Evolutionary conservation across 2,113 vertebrate genomes (phyloP).

Genomic region (Lophochroa leadbeateri): DNA sequence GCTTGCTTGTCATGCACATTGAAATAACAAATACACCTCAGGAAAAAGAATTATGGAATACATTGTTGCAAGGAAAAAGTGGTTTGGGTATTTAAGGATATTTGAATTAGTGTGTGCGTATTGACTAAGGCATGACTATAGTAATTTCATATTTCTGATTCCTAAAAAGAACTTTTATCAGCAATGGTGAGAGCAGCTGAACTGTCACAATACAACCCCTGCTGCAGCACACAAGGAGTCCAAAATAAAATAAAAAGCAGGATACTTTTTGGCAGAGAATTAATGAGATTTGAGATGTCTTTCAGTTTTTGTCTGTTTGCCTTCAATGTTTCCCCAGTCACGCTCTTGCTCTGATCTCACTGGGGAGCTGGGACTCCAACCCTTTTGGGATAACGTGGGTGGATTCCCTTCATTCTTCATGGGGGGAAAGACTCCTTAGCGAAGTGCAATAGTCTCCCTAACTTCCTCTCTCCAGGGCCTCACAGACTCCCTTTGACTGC

Average conservation of each 20-base stretch:
- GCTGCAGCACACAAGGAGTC: neutral
- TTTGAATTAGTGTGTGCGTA: neutral
- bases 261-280: neutral
- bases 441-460: neutral
- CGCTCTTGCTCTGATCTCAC: neutral
- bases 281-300: neutral
- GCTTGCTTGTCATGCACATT: conserved; percentile 12
- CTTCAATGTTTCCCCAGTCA: neutral
- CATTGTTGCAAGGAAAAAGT: neutral
- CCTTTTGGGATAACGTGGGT: neutral
- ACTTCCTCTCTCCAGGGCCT: neutral
- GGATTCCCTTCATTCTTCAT: neutral
- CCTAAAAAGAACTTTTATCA: neutral
- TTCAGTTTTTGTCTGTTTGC: neutral
- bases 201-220: neutral
- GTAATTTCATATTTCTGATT: neutral
- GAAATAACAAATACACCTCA: conserved; percentile 7
- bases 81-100: neutral
- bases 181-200: neutral
- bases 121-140: neutral
- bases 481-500: neutral
- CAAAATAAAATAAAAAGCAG: neutral
- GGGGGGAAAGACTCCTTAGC: neutral
- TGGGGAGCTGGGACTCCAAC: neutral
- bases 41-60: neutral